These are phyloP conservation scores for Luehdorfia chinensis DNA, from an alignment of 1,140 invertebrate species.

Conservation along the genomic window DNA sequence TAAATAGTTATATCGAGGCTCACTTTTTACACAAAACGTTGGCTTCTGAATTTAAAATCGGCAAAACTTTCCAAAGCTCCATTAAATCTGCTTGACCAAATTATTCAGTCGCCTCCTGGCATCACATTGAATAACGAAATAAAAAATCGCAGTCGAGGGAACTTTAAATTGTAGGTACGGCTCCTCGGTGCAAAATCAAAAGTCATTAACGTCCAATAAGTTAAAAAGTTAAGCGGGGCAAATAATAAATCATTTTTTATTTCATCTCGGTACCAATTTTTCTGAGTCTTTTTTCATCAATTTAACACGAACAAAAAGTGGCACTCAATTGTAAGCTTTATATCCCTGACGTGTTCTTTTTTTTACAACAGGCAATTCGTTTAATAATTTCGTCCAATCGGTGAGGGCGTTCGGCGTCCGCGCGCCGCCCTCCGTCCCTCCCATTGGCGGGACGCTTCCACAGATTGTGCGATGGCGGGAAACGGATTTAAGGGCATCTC, in stretches of 20 bases:
- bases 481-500: slow-evolving; percentile 72
- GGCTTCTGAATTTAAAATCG: slow-evolving; percentile 3
- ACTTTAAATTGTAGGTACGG: slow-evolving; percentile 32
- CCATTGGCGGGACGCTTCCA: slow-evolving; percentile 51
- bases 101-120: slow-evolving; percentile 24
- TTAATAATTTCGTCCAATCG: slow-evolving; percentile 66
- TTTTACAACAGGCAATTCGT: slow-evolving; percentile 58
- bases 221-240: slow-evolving; percentile 66
- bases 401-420: slow-evolving; percentile 26
- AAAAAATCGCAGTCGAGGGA: slow-evolving; percentile 22
- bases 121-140: slow-evolving; percentile 41
- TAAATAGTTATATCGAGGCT: too few relatives aligned
- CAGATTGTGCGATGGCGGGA: slow-evolving; percentile 71
- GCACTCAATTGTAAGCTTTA: slow-evolving; percentile 72
- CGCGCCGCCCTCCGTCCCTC: slow-evolving; percentile 49
- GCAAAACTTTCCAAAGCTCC: slow-evolving; percentile 8
- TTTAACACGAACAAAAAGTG: slow-evolving; percentile 70
- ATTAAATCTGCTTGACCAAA: slow-evolving; percentile 20
- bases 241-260: slow-evolving; percentile 73
- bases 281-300: slow-evolving; percentile 71
- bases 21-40: background rate
- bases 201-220: slow-evolving; percentile 74
- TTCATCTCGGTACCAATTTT: slow-evolving; percentile 65
- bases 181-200: slow-evolving; percentile 58
- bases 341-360: slow-evolving; percentile 37